These are phyloP conservation scores for Scopus umbretta DNA, from an alignment of 2,113 vertebrate species.

Conservation along the genomic window DNA sequence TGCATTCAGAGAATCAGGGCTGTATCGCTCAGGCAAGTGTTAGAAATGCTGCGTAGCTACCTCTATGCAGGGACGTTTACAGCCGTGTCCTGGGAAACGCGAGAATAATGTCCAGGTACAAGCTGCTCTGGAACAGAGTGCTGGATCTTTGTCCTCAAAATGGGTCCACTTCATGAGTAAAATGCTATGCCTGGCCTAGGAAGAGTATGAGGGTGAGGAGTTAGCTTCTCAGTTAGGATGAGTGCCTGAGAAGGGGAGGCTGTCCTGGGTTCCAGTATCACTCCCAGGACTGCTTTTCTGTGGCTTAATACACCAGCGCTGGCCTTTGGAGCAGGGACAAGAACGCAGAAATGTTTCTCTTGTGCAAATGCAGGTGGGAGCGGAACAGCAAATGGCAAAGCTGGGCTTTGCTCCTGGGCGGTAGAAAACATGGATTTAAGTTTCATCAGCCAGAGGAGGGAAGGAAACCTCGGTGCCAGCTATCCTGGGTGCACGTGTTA, in stretches of 20 bases:
- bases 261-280: no score
- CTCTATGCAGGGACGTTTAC: no score
- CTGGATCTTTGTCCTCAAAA: neutral
- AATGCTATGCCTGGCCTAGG: accelerated
- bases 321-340: neutral
- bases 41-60: neutral
- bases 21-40: neutral
- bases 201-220: neutral
- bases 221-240: neutral
- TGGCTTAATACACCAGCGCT: no score
- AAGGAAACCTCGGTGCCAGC: neutral
- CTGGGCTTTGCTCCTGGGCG: neutral
- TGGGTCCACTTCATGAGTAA: accelerated
- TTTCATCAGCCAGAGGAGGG: neutral
- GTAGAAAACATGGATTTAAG: neutral
- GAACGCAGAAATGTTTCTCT: neutral
- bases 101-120: no score
- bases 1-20: neutral
- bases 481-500: neutral
- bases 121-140: neutral
- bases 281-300: neutral
- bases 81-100: neutral
- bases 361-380: neutral
- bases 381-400: neutral
- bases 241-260: neutral